Evolutionary conservation across 2,113 vertebrate genomes (phyloP).

Genomic region (Phaethon lepturus): DNA sequence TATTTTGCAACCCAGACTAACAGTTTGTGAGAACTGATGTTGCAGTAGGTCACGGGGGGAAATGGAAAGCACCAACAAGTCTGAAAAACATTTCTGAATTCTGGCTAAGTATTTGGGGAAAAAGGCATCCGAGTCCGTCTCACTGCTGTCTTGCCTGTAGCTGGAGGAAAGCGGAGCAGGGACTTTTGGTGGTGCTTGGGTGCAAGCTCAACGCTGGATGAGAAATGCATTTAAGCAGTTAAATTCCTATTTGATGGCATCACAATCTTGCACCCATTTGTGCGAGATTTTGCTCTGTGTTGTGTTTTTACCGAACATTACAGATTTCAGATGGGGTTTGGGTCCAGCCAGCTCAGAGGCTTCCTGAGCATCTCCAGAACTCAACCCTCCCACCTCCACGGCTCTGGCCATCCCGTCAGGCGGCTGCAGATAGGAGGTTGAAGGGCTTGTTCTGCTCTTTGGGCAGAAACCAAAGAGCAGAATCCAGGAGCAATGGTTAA

Average conservation of each 20-base stretch:
- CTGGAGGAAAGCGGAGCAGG: neutral
- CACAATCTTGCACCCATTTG: neutral
- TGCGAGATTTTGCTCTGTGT: neutral
- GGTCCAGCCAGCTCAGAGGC: neutral
- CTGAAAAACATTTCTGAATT: neutral
- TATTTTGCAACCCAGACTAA: neutral
- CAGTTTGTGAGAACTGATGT: neutral
- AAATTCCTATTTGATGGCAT: neutral
- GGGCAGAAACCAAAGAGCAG: neutral
- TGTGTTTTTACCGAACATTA: neutral
- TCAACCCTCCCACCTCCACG: rapidly evolving
- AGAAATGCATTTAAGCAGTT: neutral
- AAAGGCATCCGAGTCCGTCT: neutral
- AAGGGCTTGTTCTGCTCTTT: neutral
- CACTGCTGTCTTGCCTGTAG: neutral
- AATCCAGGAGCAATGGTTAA: rapidly evolving
- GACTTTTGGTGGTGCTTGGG: neutral
- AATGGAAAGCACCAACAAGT: neutral
- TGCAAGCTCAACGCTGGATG: neutral
- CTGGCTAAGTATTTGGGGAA: neutral
- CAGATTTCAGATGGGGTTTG: rapidly evolving
- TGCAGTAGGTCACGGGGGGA: neutral
- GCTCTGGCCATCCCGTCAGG: neutral
- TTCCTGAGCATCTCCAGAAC: neutral
- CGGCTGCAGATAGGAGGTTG: rapidly evolving